phyloP scores from a whole-genome alignment of 2,888 invertebrate genomes.

The Chymomyza fuscimana region DNA sequence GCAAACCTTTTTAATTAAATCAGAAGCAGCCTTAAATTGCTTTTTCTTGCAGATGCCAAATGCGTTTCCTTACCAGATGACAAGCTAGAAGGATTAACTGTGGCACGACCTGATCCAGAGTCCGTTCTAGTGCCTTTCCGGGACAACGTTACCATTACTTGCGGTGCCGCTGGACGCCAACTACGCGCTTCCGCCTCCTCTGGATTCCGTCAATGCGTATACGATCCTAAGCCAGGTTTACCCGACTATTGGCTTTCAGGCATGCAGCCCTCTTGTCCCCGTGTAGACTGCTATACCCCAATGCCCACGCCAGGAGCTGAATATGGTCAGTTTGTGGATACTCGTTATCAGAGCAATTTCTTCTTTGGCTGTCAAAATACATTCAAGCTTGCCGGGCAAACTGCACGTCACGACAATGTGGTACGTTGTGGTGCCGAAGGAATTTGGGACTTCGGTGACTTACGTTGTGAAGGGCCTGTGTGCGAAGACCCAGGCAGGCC shows the following conservation, averaged over 20 bases:
- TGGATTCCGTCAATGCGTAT: slow-evolving; percentile 95
- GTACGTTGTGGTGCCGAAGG: slow-evolving; percentile 95
- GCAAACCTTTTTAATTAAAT: background rate
- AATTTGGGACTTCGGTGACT: slow-evolving; percentile 98
- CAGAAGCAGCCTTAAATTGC: background rate
- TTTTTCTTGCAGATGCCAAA: slow-evolving; percentile 85
- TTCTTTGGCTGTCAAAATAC: slow-evolving; percentile 98
- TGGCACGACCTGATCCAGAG: slow-evolving; percentile 88
- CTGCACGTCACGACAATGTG: slow-evolving; percentile 93
- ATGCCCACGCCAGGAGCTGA: slow-evolving; percentile 95
- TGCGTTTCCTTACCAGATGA: slow-evolving; percentile 94
- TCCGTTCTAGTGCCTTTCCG: slow-evolving; percentile 93
- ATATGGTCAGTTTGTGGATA: slow-evolving; percentile 92
- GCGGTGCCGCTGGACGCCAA: slow-evolving; percentile 88
- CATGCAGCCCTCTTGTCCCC: slow-evolving; percentile 90
- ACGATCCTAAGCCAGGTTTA: slow-evolving; percentile 93
- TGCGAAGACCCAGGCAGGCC: slow-evolving; percentile 97
- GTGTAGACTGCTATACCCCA: slow-evolving; percentile 94
- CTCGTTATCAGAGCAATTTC: slow-evolving; percentile 94
- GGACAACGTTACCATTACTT: slow-evolving; percentile 93
- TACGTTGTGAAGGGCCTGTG: slow-evolving; percentile 96
- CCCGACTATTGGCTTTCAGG: slow-evolving; percentile 96
- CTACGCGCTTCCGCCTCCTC: slow-evolving; percentile 90
- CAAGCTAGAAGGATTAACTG: slow-evolving; percentile 90
- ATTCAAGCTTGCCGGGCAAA: slow-evolving; percentile 95